phyloP scores from a whole-genome alignment of 2,113 vertebrate genomes.

The Pterocles burchelli region DNA sequence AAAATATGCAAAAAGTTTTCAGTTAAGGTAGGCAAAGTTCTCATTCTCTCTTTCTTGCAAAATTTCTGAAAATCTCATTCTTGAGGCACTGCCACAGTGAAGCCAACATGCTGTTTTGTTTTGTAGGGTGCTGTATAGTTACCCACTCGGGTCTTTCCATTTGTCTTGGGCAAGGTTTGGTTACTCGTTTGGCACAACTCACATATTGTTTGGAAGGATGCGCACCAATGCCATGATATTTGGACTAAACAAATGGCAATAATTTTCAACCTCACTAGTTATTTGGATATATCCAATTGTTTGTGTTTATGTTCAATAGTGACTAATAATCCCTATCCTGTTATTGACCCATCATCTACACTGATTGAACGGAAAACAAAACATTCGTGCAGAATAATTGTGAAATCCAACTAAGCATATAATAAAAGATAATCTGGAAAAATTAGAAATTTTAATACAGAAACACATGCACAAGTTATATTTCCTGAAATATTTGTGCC shows the following conservation, averaged over 20 bases:
- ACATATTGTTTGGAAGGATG: constrained; percentile 14
- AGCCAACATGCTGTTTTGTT: background rate
- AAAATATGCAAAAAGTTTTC: background rate
- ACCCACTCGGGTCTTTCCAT: background rate
- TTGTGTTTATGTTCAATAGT: constrained; percentile 24
- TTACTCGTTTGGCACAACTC: background rate
- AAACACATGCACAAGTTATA: background rate
- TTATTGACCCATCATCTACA: constrained; percentile 45
- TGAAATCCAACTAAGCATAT: constrained; percentile 14
- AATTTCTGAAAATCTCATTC: background rate
- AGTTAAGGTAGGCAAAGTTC: background rate
- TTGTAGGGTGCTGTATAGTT: background rate
- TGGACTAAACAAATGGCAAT: constrained; percentile 55
- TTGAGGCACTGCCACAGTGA: background rate
- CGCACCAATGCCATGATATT: constrained; percentile 27
- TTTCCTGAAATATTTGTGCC: background rate
- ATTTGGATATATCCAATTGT: constrained; percentile 62
- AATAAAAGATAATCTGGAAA: constrained; percentile 7
- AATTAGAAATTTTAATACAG: background rate
- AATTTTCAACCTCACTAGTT: constrained; percentile 59
- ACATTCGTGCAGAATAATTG: constrained; percentile 17
- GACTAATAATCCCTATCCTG: constrained; percentile 45
- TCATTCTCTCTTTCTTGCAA: background rate
- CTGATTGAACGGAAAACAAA: constrained; percentile 16
- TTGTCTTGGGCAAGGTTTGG: constrained; percentile 5